These are phyloP conservation scores for Diplodus sargus DNA, from an alignment of 2,797 vertebrate species.

Conservation along the genomic window DNA sequence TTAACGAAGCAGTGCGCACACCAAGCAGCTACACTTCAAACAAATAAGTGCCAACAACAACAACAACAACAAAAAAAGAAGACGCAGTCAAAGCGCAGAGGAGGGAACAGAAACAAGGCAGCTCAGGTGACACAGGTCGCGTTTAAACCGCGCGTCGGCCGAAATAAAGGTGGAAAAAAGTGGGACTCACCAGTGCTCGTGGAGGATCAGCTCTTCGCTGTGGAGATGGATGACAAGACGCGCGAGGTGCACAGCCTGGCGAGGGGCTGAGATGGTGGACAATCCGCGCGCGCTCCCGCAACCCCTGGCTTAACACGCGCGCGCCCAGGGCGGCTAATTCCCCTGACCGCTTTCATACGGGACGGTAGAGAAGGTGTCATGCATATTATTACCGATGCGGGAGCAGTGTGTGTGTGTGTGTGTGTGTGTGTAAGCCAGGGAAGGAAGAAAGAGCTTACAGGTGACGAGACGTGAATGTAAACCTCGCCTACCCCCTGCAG, in stretches of 20 bases:
- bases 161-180: slow-evolving; percentile 15
- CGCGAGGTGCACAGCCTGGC: slow-evolving; percentile 54
- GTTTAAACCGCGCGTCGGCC: not conserved
- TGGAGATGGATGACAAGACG: slow-evolving; percentile 66
- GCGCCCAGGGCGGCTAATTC: slow-evolving; percentile 85
- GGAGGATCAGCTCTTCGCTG: slow-evolving; percentile 56
- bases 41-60: slow-evolving; percentile 1
- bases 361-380: slow-evolving; percentile 54
- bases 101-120: not conserved
- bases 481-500: slow-evolving; percentile 34
- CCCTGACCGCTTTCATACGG: slow-evolving; percentile 77
- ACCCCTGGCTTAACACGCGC: slow-evolving; percentile 83
- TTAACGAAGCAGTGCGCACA: not conserved
- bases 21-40: not conserved
- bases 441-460: slow-evolving; percentile 50
- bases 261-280: slow-evolving; percentile 76
- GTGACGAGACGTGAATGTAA: slow-evolving; percentile 44
- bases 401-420: slow-evolving; percentile 10
- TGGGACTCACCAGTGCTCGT: slow-evolving; percentile 71
- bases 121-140: not conserved
- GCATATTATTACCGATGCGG: slow-evolving; percentile 33
- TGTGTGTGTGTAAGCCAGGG: slow-evolving; percentile 20
- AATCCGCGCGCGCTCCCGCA: slow-evolving; percentile 85
- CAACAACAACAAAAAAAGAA: not conserved
- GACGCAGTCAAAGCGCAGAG: not conserved